phyloP scores from a whole-genome alignment of 2,797 vertebrate genomes.

The Hippocampus kuda region DNA sequence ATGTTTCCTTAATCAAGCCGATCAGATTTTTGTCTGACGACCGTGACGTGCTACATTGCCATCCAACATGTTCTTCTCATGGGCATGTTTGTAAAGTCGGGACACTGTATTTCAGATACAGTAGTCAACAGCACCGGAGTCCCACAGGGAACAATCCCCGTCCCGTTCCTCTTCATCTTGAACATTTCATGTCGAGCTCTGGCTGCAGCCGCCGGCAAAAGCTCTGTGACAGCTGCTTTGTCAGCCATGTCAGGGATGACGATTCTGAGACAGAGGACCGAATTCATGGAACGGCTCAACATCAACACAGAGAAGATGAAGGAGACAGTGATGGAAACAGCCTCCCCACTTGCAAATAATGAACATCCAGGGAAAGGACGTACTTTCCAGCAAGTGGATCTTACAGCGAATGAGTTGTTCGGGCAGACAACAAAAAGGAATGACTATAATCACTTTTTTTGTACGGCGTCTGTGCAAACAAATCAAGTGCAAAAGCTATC shows the following conservation, averaged over 20 bases:
- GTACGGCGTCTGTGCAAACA: neutral
- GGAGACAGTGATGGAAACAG: neutral
- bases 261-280: neutral
- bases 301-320: neutral
- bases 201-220: no score
- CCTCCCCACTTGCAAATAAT: neutral
- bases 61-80: neutral
- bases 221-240: neutral
- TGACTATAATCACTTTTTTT: neutral
- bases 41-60: neutral
- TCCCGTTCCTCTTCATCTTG: neutral
- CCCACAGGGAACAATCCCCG: neutral
- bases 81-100: no score
- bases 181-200: neutral
- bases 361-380: neutral
- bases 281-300: neutral
- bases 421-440: neutral
- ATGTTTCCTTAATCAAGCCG: neutral
- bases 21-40: neutral
- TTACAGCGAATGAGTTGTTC: neutral
- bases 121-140: neutral
- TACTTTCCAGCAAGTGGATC: neutral
- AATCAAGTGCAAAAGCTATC: neutral
- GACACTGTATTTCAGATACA: neutral
- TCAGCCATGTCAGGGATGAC: neutral